These are phyloP conservation scores for Chaetodon trifasciatus DNA, from an alignment of 2,797 vertebrate species.

Conservation along the genomic window DNA sequence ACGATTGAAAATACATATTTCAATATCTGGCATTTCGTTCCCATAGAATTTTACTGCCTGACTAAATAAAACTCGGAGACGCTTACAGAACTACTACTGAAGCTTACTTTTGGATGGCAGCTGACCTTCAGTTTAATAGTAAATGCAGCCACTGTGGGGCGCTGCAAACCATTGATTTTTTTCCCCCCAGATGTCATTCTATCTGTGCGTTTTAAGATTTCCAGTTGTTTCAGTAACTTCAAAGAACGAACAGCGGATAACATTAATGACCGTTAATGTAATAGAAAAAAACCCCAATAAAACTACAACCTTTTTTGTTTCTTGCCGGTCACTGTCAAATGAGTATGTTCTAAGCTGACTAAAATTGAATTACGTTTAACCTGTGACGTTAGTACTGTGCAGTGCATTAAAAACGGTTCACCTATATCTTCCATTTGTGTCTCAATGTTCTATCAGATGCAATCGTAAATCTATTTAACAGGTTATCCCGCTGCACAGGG, in stretches of 20 bases:
- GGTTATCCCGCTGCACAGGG: neutral
- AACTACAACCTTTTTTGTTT: neutral
- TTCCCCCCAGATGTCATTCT: neutral
- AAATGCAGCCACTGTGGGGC: constrained; percentile 28
- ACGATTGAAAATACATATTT: neutral
- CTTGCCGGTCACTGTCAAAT: no score
- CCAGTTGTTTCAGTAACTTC: neutral
- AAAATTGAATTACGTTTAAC: neutral
- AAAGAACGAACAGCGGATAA: neutral
- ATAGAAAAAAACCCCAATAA: no score
- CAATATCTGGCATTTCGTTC: fast-evolving
- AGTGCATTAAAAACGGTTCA: neutral
- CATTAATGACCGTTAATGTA: neutral
- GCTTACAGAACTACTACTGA: no score
- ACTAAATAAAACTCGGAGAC: neutral
- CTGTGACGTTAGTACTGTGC: neutral
- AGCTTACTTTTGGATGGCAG: neutral
- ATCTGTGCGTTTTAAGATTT: neutral
- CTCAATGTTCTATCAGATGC: neutral
- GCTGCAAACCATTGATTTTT: constrained; percentile 32
- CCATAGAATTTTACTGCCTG: no score
- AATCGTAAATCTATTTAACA: neutral
- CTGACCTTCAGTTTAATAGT: neutral
- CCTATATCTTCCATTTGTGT: no score
- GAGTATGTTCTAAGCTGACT: neutral